Conservation (phyloP, 2,888 invertebrate species). For the Thyatira batis region DNA sequence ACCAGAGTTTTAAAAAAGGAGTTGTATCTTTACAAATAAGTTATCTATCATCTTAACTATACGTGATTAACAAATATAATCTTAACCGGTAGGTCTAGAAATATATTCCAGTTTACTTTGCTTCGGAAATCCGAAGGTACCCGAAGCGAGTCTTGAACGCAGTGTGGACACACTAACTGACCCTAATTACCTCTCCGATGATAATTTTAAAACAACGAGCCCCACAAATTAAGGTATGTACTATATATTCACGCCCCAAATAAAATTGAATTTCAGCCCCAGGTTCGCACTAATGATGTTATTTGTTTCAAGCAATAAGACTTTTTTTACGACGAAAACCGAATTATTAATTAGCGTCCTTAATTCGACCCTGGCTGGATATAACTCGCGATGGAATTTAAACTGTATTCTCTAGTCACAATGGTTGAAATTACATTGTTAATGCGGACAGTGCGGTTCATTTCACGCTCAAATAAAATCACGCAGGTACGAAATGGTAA, state of each 20-base stretch:
- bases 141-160: background rate
- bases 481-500: conserved; percentile 24
- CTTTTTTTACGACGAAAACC: conserved; percentile 17
- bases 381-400: background rate
- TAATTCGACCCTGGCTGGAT: conserved; percentile 18
- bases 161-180: background rate
- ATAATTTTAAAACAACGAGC: background rate
- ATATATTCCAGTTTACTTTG: background rate
- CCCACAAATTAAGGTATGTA: background rate
- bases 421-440: background rate
- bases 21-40: too few species aligned
- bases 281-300: conserved; percentile 4
- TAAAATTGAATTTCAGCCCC: background rate
- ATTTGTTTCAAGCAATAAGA: conserved; percentile 9
- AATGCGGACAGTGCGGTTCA: background rate
- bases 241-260: background rate
- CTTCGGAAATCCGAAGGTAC: background rate
- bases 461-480: conserved; percentile 20
- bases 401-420: background rate
- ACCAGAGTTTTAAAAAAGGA: too few species aligned
- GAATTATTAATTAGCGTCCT: conserved; percentile 32
- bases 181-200: background rate
- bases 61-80: too few species aligned
- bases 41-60: too few species aligned
- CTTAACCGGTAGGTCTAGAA: too few species aligned